Evolutionary conservation across 2,797 vertebrate species (phyloP), one percentile per base, ranked within the genome.

Genomic region (Rhadinocentrus ornatus): DNA sequence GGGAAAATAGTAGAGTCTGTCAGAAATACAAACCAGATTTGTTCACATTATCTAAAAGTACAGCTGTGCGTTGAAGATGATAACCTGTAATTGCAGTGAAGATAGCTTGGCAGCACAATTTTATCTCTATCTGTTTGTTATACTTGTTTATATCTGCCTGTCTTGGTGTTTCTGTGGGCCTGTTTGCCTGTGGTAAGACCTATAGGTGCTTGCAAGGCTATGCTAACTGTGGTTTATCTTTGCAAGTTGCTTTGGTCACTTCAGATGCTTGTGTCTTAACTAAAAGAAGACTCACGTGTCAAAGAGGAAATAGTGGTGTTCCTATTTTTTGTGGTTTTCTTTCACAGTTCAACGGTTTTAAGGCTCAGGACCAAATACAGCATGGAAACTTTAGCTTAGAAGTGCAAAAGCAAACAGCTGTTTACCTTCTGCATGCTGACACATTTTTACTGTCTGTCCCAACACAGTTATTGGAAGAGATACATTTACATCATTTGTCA

Each of bases 301-400:
- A 80, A 87, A 90, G 85, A 88, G 91, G 90, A 91, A 91, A 88
- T 81, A 59, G 61, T 75, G 71, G 88, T 80, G 82, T 92, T 92
- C 89, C 83, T 52, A 46, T 87, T 90, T 85, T 77, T 80, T 66
- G 57, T 34, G 18, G 39, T 50, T 29, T 24, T 63, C n/a, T 66
- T 69, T 55, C 75, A 77, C 78, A 88, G 83, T 87, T 88, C 54
- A 75, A 82, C 76, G 60, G 73, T 80, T 89, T 82, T 73, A 63
- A 84, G 78, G 69, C 77, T 85, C 83, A 63, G 2, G 29, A 41
- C 78, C 71, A 54, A 83, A 86, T 68, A 80, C 84, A 85, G 80
- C 83, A 86, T 63, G 55, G 88, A 91, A 91, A 87, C 83, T 77
- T 85, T 55, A 59, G 66, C 85, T 84, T 60, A 31, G 29, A 68